A percentile compares a stretch with the other conserved stretches of the same genome.
These are phyloP conservation scores for Cavia aperea DNA, from an alignment of 2,113 vertebrate species.

Conservation along the genomic window DNA sequence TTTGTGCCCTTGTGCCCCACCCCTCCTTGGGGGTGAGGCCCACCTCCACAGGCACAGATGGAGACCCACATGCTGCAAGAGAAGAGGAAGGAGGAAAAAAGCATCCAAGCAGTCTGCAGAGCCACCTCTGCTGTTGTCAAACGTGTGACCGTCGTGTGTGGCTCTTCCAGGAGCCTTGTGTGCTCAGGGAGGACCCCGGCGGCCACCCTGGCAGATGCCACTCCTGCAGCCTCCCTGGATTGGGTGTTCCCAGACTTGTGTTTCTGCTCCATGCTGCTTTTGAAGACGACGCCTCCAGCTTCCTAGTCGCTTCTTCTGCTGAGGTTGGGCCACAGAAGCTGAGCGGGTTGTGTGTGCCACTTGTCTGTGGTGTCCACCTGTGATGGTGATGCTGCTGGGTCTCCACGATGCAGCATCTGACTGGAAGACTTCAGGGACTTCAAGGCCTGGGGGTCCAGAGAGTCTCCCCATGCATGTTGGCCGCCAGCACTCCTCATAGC, in stretches of 20 bases:
- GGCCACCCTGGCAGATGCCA: too few species aligned
- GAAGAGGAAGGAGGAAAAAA: too few species aligned
- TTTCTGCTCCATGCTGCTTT: neutral
- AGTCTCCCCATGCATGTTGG: neutral
- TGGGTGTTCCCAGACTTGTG: neutral
- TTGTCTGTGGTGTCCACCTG: neutral
- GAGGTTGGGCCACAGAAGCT: neutral
- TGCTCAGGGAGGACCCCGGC: neutral
- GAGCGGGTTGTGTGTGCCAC: neutral
- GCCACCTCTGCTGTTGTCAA: neutral
- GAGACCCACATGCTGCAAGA: neutral
- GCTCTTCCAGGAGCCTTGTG: neutral
- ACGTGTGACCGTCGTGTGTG: neutral
- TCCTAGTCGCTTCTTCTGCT: fast-evolving
- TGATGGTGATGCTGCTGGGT: neutral
- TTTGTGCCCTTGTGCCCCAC: neutral
- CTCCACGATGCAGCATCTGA: fast-evolving
- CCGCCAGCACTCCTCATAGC: neutral
- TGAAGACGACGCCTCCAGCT: neutral
- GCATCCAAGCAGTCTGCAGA: neutral
- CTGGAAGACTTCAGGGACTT: neutral
- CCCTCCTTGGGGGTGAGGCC: neutral
- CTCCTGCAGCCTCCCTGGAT: neutral
- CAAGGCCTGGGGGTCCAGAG: neutral
- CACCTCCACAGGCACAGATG: fast-evolving